Base-by-base conservation (phyloP, 2,797 vertebrate species). In the Myotis planiceps region DNA sequence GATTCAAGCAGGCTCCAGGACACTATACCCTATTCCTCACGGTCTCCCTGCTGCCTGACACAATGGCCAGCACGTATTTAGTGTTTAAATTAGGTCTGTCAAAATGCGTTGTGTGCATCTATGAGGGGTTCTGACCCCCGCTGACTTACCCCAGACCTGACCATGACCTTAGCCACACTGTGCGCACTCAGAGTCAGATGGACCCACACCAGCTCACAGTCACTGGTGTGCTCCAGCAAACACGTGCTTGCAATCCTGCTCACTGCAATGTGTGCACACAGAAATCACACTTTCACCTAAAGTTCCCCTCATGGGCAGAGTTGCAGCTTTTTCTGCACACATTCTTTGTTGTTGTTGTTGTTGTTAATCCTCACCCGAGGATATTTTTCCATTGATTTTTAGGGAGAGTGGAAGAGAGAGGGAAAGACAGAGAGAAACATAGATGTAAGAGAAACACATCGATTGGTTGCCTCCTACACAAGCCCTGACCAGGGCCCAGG, bases 1-100 rank as follows among this genome's bases (percentile, higher is more conserved):
- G 29, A 34, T 42, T 65, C 32, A 6, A 0, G 0, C 0, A 13
- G 72, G 68, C 21, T 53, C 2, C 5, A 3, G 32, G 60, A 13
- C 37, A 45, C 14, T 2, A 2, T 0, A 2, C 60, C 53, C 55
- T 37, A 9, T 5, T n/a, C 2, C 3, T 7, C 29, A 3, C 42
- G 21, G 47, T 66, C 83, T 27, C 27, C 15, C 45, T 34, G 19
- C 14, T 9, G 13, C n/a, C 55, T 2, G 16, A 6, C 58, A 0
- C 15, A 18, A 6, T 2, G 47, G 32, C 84, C 58, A n/a, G 68
- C 1, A 0, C 0, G 0, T 4, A 2, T 51, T 16, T 19, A 13
- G 65, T 0, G 2, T 29, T 25, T 34, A 34, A 1, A 32, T 3
- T 1, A 1, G 5, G 18, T 23, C n/a, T 49, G 47, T 63, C 37